These are phyloP conservation scores for Pinctada fucata DNA, from an alignment of 2,888 invertebrate species.

Conservation along the genomic window DNA sequence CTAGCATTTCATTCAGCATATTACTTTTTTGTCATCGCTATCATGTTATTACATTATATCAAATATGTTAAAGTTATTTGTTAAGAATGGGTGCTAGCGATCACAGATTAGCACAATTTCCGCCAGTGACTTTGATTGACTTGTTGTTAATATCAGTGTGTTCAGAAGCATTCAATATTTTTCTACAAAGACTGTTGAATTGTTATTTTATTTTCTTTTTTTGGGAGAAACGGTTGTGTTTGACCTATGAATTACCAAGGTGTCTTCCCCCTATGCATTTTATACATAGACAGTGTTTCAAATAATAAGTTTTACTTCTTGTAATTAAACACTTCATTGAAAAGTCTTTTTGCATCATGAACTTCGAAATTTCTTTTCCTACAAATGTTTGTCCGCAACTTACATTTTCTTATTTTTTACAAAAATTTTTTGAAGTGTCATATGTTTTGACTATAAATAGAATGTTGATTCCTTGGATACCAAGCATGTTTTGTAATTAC, in stretches of 20 bases:
- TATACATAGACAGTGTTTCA: slow-evolving; percentile 4
- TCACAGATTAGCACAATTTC: slow-evolving; percentile 26
- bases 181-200: slow-evolving; percentile 36
- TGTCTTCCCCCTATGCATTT: slow-evolving; percentile 34
- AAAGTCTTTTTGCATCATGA: no score
- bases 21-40: slow-evolving; percentile 3
- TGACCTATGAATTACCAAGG: slow-evolving; percentile 28
- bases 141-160: slow-evolving; percentile 31
- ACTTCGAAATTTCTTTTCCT: no score
- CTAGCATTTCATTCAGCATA: no score
- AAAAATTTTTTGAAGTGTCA: no score
- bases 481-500: no score
- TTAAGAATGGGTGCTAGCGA: slow-evolving; percentile 21
- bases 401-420: no score
- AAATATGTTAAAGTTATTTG: slow-evolving; percentile 33
- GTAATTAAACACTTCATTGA: not conserved
- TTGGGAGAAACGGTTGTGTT: slow-evolving; percentile 25
- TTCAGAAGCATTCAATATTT: slow-evolving; percentile 39
- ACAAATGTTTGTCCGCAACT: no score
- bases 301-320: not conserved
- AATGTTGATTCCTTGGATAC: no score
- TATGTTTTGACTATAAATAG: no score
- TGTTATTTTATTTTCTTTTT: slow-evolving; percentile 20
- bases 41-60: slow-evolving; percentile 26
- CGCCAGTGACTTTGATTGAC: slow-evolving; percentile 12